phyloP scores from a whole-genome alignment of 2,113 vertebrate species.

The Cairina moschata region DNA sequence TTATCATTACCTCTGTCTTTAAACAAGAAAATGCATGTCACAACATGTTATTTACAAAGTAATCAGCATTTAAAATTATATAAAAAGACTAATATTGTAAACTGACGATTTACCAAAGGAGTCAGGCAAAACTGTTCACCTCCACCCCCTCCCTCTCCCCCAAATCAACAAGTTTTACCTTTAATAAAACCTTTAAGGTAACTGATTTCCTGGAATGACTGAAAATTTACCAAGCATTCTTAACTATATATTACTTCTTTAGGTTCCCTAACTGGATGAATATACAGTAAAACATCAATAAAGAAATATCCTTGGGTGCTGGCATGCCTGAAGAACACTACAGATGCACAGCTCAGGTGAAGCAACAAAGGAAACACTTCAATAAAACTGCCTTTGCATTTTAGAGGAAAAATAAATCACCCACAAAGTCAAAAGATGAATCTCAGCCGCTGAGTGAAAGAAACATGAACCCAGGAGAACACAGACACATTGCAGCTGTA shows the following conservation, averaged over 20 bases:
- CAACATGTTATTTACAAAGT: neutral
- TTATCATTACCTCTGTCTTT: slow-evolving; percentile 98
- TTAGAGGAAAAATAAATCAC: neutral
- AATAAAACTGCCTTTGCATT: neutral
- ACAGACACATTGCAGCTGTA: neutral
- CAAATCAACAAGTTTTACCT: neutral
- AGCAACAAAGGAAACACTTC: neutral
- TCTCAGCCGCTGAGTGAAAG: neutral
- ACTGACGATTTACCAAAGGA: neutral
- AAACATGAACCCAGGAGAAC: neutral
- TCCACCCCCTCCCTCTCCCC: neutral
- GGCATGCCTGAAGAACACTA: neutral
- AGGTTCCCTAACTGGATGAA: neutral
- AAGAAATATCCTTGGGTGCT: neutral
- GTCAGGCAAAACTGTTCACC: neutral
- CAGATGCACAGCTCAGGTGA: neutral
- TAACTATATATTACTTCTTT: neutral
- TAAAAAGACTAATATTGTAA: neutral
- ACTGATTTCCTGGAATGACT: neutral
- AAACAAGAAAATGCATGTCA: slow-evolving; percentile 46
- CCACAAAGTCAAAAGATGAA: neutral
- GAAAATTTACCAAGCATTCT: neutral
- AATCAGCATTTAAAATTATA: neutral
- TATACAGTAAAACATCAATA: neutral
- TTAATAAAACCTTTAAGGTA: neutral